Evolutionary conservation across 2,888 invertebrate genomes (phyloP), one percentile per base, ranked within the genome.

Genomic region (Selenia dentaria): DNA sequence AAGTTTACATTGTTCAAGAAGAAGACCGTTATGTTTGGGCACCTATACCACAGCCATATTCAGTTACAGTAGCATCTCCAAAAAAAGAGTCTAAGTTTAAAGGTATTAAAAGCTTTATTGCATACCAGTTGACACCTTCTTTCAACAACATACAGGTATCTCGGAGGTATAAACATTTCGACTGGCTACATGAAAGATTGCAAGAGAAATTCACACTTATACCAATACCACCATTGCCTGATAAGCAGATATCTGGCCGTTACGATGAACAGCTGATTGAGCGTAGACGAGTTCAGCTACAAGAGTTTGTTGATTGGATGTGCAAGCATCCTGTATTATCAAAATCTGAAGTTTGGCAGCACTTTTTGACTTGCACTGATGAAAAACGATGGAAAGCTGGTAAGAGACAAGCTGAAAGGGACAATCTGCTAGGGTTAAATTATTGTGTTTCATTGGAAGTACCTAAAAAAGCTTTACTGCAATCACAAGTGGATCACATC

Each of bases 201-300:
- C 95, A 95, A 65, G 97, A 97, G 61, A 99, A 99, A 84, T 99
- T 97, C 81, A 95, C 97, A 59, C 93, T 98, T 39, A 95, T 99
- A 67, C 97, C 98, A 1, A 96, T 99, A 66, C 99, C 99, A 44
- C 99, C 99, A 1, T 83, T 99, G 54, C 99, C 99, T 6, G 99
- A 99, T 76, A 99, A 99, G 87, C 98, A 99, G 83, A 97, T 99
- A 55, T 96, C 98, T 25, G 98, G 98, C 4, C 93, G 98, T 36
- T 99, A 98, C 85, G 99, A 99, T 82, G 98, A 99, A 65, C 97
- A 98, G 68, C 96, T 99, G 67, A 97, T 99, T 63, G 98, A 98
- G 73, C 97, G 98, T 72, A 93, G 99, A 41, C 94, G 98, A 76
- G 95, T 96, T 29, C 98, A 98, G 73, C 91, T 99, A 29, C 99